Percentiles rank a stretch among this genome's conserved stretches.
Evolutionary conservation across 2,888 invertebrate species (phyloP).

Genomic region (Cephus nigrinus): DNA sequence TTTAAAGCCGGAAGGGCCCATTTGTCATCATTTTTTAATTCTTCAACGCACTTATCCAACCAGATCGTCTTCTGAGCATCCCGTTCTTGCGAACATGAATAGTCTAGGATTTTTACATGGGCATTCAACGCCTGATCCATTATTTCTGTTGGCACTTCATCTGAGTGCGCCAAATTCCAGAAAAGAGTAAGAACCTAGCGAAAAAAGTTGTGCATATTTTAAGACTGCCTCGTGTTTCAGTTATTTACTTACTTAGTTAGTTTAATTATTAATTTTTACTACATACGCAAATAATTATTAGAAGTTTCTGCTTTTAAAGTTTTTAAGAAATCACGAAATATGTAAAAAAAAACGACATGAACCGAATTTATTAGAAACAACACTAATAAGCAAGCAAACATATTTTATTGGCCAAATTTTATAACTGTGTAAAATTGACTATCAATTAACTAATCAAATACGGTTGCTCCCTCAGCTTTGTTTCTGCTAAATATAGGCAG

Average conservation of each 20-base stretch:
- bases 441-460: background rate
- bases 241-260: background rate
- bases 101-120: slow-evolving; percentile 97
- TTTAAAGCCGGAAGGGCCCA: slow-evolving; percentile 97
- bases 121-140: slow-evolving; percentile 96
- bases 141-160: slow-evolving; percentile 96
- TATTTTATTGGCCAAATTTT: background rate
- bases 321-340: too few species aligned
- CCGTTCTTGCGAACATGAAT: slow-evolving; percentile 96
- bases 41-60: slow-evolving; percentile 97
- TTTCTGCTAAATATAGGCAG: background rate
- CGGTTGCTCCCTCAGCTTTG: background rate
- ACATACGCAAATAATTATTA: too few species aligned
- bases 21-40: slow-evolving; percentile 85
- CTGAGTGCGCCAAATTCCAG: slow-evolving; percentile 97
- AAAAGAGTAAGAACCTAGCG: slow-evolving; percentile 85
- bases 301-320: too few species aligned
- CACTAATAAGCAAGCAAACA: background rate
- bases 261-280: background rate
- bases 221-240: background rate
- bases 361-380: background rate
- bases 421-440: background rate
- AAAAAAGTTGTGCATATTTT: slow-evolving; percentile 1
- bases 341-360: background rate
- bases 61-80: slow-evolving; percentile 96